A percentile compares a stretch with the other conserved stretches of the same genome.
Evolutionary conservation across 2,113 vertebrate genomes (phyloP).

Genomic region (Strigops habroptila): DNA sequence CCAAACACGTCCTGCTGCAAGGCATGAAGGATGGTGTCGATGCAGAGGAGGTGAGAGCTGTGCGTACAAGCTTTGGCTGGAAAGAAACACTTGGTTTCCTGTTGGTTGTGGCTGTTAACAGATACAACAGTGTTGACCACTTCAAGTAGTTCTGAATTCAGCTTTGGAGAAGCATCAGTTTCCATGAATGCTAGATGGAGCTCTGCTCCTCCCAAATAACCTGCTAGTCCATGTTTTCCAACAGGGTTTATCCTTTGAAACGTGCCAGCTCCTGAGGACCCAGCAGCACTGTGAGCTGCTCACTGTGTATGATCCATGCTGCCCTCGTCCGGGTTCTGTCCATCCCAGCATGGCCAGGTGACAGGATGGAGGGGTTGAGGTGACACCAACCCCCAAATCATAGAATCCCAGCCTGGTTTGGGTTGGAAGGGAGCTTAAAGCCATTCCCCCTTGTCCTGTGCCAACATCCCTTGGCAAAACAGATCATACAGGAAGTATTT

Average conservation of each 20-base stretch:
- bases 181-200: slow-evolving; percentile 50
- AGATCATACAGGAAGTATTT: background rate
- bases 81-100: background rate
- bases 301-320: background rate
- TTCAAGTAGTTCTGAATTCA: background rate
- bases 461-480: background rate
- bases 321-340: background rate
- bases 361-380: background rate
- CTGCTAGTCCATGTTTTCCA: background rate
- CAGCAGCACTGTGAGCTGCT: background rate
- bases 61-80: background rate
- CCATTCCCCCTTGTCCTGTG: background rate
- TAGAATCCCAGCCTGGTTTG: background rate
- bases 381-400: background rate
- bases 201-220: slow-evolving; percentile 30
- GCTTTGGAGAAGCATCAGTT: background rate
- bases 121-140: background rate
- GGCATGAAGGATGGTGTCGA: background rate
- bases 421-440: background rate
- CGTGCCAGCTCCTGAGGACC: background rate
- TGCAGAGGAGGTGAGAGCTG: background rate
- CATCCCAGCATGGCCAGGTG: background rate
- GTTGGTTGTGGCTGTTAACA: background rate
- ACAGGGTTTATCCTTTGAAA: background rate
- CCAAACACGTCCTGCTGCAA: background rate